Conservation (phyloP, 2,113 vertebrate species). For the Benitochromis conjunctus region DNA sequence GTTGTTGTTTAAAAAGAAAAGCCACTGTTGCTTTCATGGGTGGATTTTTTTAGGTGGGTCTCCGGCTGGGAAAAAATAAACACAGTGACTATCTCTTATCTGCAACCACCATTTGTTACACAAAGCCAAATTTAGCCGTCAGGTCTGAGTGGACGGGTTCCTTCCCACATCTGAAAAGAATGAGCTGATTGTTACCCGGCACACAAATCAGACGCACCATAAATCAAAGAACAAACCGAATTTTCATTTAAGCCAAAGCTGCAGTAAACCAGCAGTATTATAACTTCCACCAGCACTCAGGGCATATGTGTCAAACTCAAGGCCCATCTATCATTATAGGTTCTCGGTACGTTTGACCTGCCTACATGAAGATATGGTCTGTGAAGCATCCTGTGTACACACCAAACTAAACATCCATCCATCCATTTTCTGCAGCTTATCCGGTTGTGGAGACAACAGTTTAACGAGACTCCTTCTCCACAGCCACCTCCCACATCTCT, state of each 20-base stretch:
- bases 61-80: background rate
- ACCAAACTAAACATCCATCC: background rate
- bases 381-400: background rate
- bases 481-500: background rate
- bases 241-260: conserved; percentile 7
- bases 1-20: background rate
- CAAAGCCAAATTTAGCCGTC: conserved; percentile 16
- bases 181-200: conserved; percentile 23
- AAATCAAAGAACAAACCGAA: conserved; percentile 22
- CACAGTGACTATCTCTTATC: conserved; percentile 24
- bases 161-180: conserved; percentile 34
- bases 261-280: background rate
- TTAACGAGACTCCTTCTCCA: background rate
- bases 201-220: background rate
- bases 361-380: background rate
- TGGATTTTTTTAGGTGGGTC: background rate
- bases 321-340: accelerated
- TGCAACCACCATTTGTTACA: background rate
- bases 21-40: background rate
- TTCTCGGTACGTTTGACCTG: background rate
- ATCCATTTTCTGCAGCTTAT: background rate
- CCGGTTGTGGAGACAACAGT: background rate
- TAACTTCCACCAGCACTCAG: background rate
- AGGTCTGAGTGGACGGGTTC: background rate
- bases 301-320: background rate